Conservation (phyloP, 2,113 vertebrate genomes). For the Corvus hawaiiensis region DNA sequence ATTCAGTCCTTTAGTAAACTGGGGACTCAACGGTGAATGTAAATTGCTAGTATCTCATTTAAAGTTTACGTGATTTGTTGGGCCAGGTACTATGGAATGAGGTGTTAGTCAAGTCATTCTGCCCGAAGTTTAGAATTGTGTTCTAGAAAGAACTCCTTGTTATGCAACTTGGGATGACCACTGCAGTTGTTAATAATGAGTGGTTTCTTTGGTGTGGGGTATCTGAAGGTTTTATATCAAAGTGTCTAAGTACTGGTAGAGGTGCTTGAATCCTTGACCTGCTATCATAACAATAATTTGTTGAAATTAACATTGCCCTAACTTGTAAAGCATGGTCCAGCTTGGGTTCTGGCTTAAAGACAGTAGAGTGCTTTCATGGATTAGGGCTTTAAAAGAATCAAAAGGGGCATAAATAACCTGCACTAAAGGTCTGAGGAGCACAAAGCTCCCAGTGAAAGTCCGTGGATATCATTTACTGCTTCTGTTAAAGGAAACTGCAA, state of each 20-base stretch:
- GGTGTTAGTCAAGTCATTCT: not conserved
- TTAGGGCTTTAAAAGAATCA: not conserved
- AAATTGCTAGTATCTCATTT: not conserved
- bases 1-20: not conserved
- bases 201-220: not conserved
- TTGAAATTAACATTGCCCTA: not conserved
- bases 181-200: not conserved
- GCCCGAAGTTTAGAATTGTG: not conserved
- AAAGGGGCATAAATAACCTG: not conserved
- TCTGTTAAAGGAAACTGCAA: not conserved
- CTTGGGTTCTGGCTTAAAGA: not conserved
- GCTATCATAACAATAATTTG: not conserved
- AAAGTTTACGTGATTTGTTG: not conserved
- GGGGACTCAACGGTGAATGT: not conserved
- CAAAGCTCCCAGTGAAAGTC: not conserved
- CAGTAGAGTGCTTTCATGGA: not conserved
- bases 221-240: not conserved
- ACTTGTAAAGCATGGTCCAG: accelerated
- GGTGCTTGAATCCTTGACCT: not conserved
- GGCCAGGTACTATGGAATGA: not conserved
- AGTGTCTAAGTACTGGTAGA: not conserved
- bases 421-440: not conserved
- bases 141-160: not conserved
- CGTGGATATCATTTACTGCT: not conserved
- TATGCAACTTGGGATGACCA: not conserved